Evolutionary conservation across 2,888 invertebrate genomes (phyloP).

Genomic region (Eudemis profundana): DNA sequence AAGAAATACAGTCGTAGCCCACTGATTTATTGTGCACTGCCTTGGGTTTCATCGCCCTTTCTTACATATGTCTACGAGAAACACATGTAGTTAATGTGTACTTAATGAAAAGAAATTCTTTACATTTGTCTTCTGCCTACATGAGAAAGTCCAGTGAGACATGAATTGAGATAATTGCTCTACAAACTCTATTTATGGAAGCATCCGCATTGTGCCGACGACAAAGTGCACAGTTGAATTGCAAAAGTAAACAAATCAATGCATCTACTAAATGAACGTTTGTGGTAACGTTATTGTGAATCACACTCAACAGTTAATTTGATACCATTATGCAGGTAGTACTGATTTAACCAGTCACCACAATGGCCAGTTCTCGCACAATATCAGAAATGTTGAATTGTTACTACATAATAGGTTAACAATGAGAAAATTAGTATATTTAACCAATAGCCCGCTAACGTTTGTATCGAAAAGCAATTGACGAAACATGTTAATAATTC

Average conservation of each 20-base stretch:
- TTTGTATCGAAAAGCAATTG: slow-evolving; percentile 30
- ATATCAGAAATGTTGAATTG: slow-evolving; percentile 12
- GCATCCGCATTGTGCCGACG: slow-evolving; percentile 17
- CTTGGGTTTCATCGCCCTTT: slow-evolving; percentile 72
- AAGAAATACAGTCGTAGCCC: slow-evolving; percentile 82
- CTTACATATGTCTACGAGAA: slow-evolving; percentile 57
- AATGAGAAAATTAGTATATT: slow-evolving; percentile 5
- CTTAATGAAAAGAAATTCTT: slow-evolving; percentile 74
- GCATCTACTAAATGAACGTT: slow-evolving; percentile 37
- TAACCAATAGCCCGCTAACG: background rate
- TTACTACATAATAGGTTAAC: slow-evolving; percentile 9
- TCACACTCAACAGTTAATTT: slow-evolving; percentile 53
- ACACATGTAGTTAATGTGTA: slow-evolving; percentile 66
- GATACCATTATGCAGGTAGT: slow-evolving; percentile 61
- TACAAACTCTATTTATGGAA: slow-evolving; percentile 26
- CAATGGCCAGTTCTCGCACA: slow-evolving; percentile 30
- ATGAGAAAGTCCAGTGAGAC: slow-evolving; percentile 50
- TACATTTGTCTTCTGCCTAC: slow-evolving; percentile 69
- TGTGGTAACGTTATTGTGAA: slow-evolving; percentile 44
- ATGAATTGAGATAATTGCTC: slow-evolving; percentile 34
- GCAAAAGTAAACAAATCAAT: slow-evolving; percentile 35
- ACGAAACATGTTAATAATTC: slow-evolving; percentile 46
- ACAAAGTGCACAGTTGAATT: slow-evolving; percentile 32
- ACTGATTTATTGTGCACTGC: slow-evolving; percentile 79
- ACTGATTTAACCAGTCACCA: slow-evolving; percentile 56